Evolutionary conservation across 2,113 vertebrate species (phyloP).

Genomic region (Colistium nudipinnis): DNA sequence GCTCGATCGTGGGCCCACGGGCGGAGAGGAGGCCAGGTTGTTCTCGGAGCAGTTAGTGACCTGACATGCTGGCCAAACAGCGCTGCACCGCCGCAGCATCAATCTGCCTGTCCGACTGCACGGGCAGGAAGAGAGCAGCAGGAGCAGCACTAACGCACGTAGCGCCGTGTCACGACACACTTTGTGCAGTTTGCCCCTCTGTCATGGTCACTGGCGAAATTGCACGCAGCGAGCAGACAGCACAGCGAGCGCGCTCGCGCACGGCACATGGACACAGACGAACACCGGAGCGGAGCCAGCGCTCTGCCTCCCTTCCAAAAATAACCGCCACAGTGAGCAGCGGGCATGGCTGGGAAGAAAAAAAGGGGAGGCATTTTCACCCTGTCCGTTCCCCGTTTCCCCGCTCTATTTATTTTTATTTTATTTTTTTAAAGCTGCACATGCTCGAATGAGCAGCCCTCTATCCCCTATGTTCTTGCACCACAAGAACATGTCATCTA

Average conservation of each 20-base stretch:
- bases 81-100: slow-evolving; percentile 44
- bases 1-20: slow-evolving; percentile 27
- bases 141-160: slow-evolving; percentile 28
- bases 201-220: slow-evolving; percentile 50
- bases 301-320: slow-evolving; percentile 26
- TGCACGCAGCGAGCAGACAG: slow-evolving; percentile 20
- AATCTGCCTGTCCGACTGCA: slow-evolving; percentile 60
- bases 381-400: background rate
- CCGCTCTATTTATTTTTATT: background rate
- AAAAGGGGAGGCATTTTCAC: slow-evolving; percentile 2
- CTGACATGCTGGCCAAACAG: slow-evolving; percentile 50
- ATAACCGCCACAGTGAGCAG: slow-evolving; percentile 9
- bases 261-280: too few relatives aligned
- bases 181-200: slow-evolving; percentile 31
- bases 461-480: slow-evolving; percentile 21
- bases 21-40: slow-evolving; percentile 34
- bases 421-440: slow-evolving; percentile 19
- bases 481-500: slow-evolving; percentile 54
- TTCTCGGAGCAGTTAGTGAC: slow-evolving; percentile 46
- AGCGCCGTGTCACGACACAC: slow-evolving; percentile 31
- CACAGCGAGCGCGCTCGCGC: slow-evolving; percentile 8
- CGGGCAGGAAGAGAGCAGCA: slow-evolving; percentile 43
- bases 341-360: slow-evolving; percentile 1
- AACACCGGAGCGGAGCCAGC: slow-evolving; percentile 15
- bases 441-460: slow-evolving; percentile 33